Conservation (phyloP, 1,140 invertebrate genomes). For the Macrosteles quadrilineatus region DNA sequence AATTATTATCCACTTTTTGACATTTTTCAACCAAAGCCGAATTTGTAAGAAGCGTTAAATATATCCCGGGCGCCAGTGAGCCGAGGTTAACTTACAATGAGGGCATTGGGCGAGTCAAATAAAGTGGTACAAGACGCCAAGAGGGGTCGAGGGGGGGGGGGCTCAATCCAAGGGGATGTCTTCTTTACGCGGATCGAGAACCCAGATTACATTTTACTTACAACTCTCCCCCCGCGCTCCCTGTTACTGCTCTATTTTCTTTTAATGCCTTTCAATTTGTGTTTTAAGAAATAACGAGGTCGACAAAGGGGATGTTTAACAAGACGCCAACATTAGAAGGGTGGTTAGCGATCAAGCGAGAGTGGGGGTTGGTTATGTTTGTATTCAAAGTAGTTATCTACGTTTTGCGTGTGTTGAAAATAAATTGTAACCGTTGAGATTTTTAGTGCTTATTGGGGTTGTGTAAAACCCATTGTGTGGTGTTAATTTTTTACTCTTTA, state of each 20-base stretch:
- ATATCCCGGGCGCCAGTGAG: background rate
- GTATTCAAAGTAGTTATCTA: no score
- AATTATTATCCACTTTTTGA: no score
- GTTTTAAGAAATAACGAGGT: slow-evolving; percentile 24
- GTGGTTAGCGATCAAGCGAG: no score
- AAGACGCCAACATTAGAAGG: no score
- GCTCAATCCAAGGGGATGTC: background rate
- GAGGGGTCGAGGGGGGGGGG: background rate
- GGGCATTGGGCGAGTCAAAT: background rate
- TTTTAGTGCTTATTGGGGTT: no score
- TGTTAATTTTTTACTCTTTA: no score
- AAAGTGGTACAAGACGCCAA: slow-evolving; percentile 1
- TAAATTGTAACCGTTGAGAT: no score
- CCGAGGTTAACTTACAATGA: background rate
- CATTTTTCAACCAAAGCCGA: no score
- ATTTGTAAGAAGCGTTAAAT: no score
- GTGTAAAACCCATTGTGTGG: no score
- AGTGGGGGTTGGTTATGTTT: no score
- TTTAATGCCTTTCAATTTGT: slow-evolving; percentile 22
- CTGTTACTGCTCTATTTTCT: slow-evolving; percentile 22
- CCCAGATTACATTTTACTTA: slow-evolving; percentile 8
- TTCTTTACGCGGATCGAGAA: slow-evolving; percentile 17
- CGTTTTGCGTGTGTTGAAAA: no score
- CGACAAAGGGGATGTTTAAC: background rate
- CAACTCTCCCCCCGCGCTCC: slow-evolving; percentile 12